phyloP scores from a whole-genome alignment of 2,113 vertebrate genomes.

The Pao palembangensis region DNA sequence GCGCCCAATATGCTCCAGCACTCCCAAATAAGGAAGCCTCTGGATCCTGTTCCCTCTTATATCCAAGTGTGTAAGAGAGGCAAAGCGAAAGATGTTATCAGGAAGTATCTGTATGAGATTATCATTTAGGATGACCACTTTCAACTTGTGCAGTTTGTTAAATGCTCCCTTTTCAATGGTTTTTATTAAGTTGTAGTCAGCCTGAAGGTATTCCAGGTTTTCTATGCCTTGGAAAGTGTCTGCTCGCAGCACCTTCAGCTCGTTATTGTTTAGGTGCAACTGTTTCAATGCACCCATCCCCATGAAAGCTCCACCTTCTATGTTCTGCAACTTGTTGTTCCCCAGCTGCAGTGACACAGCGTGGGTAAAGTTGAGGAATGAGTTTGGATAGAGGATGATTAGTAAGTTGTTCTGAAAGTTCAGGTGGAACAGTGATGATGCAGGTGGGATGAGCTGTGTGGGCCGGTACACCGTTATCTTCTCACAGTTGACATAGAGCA shows the following conservation, averaged over 20 bases:
- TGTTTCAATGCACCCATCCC: slow-evolving; percentile 95
- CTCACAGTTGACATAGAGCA: slow-evolving; percentile 98
- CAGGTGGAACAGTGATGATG: slow-evolving; percentile 93
- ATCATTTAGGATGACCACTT: slow-evolving; percentile 98
- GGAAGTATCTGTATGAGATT: slow-evolving; percentile 94
- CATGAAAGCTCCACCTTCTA: slow-evolving; percentile 94
- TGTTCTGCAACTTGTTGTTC: slow-evolving; percentile 97
- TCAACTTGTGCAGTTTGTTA: slow-evolving; percentile 97
- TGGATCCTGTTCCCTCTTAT: slow-evolving; percentile 97
- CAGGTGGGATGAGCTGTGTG: slow-evolving; percentile 91
- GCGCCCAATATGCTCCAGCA: slow-evolving; percentile 94
- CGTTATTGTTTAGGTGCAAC: slow-evolving; percentile 98
- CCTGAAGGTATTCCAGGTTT: slow-evolving; percentile 99
- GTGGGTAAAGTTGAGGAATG: slow-evolving; percentile 95
- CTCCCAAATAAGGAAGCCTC: slow-evolving; percentile 95
- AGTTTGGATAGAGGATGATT: slow-evolving; percentile 93
- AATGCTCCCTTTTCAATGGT: slow-evolving; percentile 97
- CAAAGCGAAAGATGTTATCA: slow-evolving; percentile 98
- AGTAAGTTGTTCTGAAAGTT: slow-evolving; percentile 98
- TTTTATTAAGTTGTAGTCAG: slow-evolving; percentile 99
- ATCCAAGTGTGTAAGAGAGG: slow-evolving; percentile 97
- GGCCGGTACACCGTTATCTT: slow-evolving; percentile 95
- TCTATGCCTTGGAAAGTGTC: slow-evolving; percentile 98
- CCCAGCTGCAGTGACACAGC: slow-evolving; percentile 97
- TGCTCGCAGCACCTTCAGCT: slow-evolving; percentile 92